These are phyloP conservation scores for Cyclophora punctaria DNA, from an alignment of 2,888 invertebrate species.

Conservation along the genomic window DNA sequence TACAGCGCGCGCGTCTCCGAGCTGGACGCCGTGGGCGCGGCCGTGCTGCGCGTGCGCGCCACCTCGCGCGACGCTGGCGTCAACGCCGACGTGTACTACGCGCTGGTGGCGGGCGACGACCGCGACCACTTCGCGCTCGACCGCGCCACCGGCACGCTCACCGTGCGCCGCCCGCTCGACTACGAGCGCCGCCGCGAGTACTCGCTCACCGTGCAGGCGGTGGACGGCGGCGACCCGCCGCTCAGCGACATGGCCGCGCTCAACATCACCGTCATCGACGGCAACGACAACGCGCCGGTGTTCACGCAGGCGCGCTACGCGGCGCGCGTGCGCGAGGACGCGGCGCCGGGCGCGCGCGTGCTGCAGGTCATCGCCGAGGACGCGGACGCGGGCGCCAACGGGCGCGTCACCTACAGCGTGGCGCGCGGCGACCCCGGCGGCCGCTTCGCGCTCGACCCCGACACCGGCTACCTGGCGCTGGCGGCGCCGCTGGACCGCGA, in stretches of 20 bases:
- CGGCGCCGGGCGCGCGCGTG: constrained; percentile 80
- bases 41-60: constrained; percentile 90
- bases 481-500: constrained; percentile 88
- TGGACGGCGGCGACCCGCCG: constrained; percentile 92
- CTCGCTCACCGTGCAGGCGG: constrained; percentile 90
- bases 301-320: constrained; percentile 86
- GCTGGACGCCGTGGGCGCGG: constrained; percentile 84
- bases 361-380: constrained; percentile 88
- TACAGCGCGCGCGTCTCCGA: constrained; percentile 88
- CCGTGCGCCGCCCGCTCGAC: constrained; percentile 86
- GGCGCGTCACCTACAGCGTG: constrained; percentile 84
- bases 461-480: constrained; percentile 85
- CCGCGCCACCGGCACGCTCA: constrained; percentile 82
- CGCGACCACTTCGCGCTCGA: constrained; percentile 89
- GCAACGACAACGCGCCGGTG: constrained; percentile 90
- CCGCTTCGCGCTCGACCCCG: constrained; percentile 86
- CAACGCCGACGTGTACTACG: constrained; percentile 93
- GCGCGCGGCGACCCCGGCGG: constrained; percentile 81
- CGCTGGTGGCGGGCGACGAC: constrained; percentile 91
- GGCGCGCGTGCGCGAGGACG: constrained; percentile 86
- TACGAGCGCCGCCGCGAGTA: constrained; percentile 91
- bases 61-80: constrained; percentile 93
- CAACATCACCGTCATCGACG: constrained; percentile 88
- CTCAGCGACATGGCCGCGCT: constrained; percentile 90
- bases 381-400: constrained; percentile 87